Evolutionary conservation across 2,113 vertebrate species (phyloP).

Genomic region (Colistium nudipinnis): DNA sequence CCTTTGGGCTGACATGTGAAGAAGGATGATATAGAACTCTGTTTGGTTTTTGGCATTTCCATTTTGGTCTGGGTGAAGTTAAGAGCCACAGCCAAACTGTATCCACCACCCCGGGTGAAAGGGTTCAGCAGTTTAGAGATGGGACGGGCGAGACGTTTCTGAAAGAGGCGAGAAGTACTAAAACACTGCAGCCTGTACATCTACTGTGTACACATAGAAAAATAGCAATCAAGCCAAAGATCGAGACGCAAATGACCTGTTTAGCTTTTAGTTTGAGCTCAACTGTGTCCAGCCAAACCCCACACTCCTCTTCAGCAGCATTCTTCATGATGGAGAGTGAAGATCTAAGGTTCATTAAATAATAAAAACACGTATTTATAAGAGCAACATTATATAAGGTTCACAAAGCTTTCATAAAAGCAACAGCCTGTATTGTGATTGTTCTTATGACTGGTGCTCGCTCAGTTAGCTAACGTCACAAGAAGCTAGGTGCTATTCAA

Average conservation of each 20-base stretch:
- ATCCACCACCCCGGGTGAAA: conserved; percentile 56
- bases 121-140: conserved; percentile 81
- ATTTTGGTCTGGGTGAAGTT: conserved; percentile 83
- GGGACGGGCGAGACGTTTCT: conserved; percentile 67
- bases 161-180: conserved; percentile 29
- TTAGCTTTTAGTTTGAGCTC: conserved; percentile 77
- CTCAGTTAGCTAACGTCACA: not conserved
- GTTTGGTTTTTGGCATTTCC: conserved; percentile 78
- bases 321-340: conserved; percentile 63
- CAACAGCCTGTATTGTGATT: too few relatives aligned
- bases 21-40: conserved; percentile 80
- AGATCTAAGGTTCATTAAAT: not conserved
- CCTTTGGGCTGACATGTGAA: conserved; percentile 66
- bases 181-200: not conserved
- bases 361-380: not conserved
- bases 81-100: conserved; percentile 74
- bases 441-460: not conserved
- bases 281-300: conserved; percentile 81
- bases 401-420: not conserved
- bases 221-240: too few relatives aligned
- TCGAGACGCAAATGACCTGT: too few relatives aligned
- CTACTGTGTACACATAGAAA: too few relatives aligned
- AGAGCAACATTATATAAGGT: not conserved
- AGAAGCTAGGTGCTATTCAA: not conserved
- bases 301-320: conserved; percentile 69